Evolutionary conservation across 2,113 vertebrate genomes (phyloP).

Genomic region (Scalopus aquaticus): DNA sequence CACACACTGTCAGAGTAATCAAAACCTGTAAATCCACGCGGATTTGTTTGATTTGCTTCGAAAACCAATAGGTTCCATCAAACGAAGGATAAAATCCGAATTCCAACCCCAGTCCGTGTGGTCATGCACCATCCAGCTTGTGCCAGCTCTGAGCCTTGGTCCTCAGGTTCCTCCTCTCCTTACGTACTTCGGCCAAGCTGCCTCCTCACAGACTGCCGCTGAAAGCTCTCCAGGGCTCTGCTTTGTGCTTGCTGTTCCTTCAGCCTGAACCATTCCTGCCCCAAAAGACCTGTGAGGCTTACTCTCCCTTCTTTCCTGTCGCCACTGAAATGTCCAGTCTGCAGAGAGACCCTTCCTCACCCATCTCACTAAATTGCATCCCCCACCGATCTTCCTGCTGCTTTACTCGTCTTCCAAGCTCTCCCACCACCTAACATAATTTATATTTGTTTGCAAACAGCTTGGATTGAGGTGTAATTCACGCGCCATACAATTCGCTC

Average conservation of each 20-base stretch:
- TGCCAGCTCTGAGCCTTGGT: neutral
- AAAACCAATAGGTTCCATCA: neutral
- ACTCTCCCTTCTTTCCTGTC: neutral
- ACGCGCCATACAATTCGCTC: too few relatives aligned
- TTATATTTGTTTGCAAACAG: neutral
- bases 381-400: neutral
- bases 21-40: neutral
- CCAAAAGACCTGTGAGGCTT: accelerated
- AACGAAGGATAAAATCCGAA: neutral
- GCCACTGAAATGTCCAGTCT: neutral
- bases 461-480: neutral
- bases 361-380: neutral
- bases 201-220: accelerated
- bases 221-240: neutral
- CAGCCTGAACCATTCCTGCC: neutral
- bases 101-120: accelerated
- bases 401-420: neutral
- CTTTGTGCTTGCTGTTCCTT: neutral
- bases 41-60: neutral
- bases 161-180: neutral
- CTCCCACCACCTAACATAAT: neutral
- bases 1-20: neutral
- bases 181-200: neutral
- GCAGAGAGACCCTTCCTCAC: neutral
- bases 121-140: neutral